Conservation (phyloP, 2,113 vertebrate genomes). For the pig (Sus scrofa) region DNA sequence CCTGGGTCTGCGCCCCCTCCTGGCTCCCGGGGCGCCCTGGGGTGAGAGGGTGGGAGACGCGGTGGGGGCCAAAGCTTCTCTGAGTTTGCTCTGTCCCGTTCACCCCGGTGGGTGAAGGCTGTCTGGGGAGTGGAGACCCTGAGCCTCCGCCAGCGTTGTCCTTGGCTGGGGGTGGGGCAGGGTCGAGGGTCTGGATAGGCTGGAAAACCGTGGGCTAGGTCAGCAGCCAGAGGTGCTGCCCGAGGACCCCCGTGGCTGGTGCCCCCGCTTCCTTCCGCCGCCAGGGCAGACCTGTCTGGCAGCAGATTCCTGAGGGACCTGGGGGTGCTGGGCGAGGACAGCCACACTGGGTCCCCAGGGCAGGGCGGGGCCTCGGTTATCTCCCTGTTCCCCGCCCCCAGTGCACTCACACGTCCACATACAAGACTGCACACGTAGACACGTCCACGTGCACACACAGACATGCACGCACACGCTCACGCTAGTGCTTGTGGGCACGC, state of each 20-base stretch:
- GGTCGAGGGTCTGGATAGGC: too few relatives aligned
- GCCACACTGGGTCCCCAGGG: background rate
- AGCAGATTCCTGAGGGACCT: background rate
- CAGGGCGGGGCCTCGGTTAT: background rate
- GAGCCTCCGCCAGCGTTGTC: background rate
- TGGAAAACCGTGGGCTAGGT: background rate
- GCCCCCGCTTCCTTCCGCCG: too few relatives aligned
- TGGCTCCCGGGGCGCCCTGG: background rate
- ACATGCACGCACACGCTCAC: accelerated
- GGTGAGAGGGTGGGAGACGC: background rate
- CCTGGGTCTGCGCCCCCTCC: background rate
- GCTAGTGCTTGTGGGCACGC: too few relatives aligned
- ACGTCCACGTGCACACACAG: accelerated
- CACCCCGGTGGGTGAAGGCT: background rate
- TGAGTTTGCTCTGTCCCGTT: background rate
- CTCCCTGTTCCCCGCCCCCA: background rate
- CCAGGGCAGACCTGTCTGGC: background rate
- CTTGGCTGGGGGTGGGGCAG: background rate
- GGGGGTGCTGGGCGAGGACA: background rate
- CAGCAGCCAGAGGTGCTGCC: background rate
- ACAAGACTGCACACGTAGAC: accelerated
- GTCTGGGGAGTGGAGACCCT: background rate
- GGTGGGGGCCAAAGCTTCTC: accelerated
- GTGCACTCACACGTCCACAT: accelerated
- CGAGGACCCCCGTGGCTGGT: background rate